phyloP scores from a whole-genome alignment of 1,140 invertebrate genomes.

The Neodiprion virginianus region DNA sequence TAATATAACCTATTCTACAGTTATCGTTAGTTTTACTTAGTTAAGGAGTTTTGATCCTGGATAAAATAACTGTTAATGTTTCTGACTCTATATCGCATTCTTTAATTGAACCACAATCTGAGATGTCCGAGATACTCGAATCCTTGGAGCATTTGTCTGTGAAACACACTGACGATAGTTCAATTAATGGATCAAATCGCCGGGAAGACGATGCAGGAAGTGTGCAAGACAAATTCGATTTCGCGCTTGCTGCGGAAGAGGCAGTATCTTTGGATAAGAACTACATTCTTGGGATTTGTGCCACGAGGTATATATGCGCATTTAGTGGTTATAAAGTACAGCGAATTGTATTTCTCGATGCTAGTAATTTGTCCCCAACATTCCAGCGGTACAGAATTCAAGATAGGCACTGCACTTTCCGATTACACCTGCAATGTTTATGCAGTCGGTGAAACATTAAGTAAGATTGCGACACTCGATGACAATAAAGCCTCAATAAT shows the following conservation, averaged over 20 bases:
- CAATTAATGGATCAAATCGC: constrained; percentile 10
- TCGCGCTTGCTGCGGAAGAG: constrained; percentile 38
- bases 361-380: constrained; percentile 16
- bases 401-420: constrained; percentile 49
- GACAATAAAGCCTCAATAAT: constrained; percentile 61
- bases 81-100: too few species aligned
- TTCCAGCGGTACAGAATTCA: constrained; percentile 50
- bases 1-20: background rate
- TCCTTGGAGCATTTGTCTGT: constrained; percentile 37
- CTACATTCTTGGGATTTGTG: constrained; percentile 50
- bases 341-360: background rate
- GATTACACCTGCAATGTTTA: constrained; percentile 55
- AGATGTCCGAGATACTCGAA: constrained; percentile 43
- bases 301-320: constrained; percentile 27
- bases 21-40: too few species aligned
- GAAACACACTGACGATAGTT: constrained; percentile 26
- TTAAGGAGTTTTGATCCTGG: too few species aligned
- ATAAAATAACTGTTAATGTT: too few species aligned
- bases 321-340: background rate
- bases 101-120: too few species aligned
- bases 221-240: constrained; percentile 20
- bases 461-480: constrained; percentile 46
- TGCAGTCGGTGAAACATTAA: constrained; percentile 50
- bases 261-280: constrained; percentile 36
- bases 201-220: constrained; percentile 25